Evolutionary conservation across 1,140 invertebrate species (phyloP).

Genomic region (Heliconius melpomene): DNA sequence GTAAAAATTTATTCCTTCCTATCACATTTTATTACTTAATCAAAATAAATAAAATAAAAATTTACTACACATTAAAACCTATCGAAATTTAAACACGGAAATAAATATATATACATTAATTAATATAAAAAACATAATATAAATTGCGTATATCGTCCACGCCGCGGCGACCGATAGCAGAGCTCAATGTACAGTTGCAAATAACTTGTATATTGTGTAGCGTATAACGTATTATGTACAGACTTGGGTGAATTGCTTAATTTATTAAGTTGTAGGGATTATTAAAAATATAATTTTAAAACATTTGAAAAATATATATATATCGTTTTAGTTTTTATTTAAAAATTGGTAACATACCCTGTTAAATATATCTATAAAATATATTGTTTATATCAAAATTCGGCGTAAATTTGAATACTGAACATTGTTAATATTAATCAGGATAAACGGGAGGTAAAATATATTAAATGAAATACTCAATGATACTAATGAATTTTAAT

Average conservation of each 20-base stretch:
- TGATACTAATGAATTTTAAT: not conserved
- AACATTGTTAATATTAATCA: not conserved
- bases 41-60: too few relatives aligned
- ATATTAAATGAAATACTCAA: not conserved
- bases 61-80: not conserved
- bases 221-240: not conserved
- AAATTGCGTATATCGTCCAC: not conserved
- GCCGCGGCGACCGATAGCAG: not conserved
- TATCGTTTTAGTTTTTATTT: not conserved
- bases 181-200: constrained; percentile 18
- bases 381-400: not conserved
- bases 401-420: not conserved
- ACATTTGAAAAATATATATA: not conserved
- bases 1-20: not conserved
- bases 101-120: not conserved
- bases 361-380: not conserved
- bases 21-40: not conserved
- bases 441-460: not conserved
- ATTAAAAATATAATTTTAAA: not conserved
- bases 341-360: not conserved
- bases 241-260: not conserved
- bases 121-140: too few relatives aligned
- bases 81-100: not conserved
- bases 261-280: not conserved
- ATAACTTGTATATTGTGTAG: constrained; percentile 17